Conservation (phyloP, 2,797 vertebrate species). For the Schizopygopsis malacanthus region DNA sequence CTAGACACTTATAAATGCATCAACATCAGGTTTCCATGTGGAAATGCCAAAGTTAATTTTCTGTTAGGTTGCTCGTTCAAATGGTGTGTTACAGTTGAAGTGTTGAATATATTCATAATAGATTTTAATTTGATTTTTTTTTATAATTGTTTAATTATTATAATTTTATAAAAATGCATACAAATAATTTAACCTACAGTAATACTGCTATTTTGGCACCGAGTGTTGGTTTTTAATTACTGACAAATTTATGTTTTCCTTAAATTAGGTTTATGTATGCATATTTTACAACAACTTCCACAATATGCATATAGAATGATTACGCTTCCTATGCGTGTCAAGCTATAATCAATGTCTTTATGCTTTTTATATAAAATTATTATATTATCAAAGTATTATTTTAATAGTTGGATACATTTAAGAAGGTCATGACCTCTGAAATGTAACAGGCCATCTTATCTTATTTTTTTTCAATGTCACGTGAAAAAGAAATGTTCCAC, state of each 20-base stretch:
- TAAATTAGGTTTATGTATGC: neutral
- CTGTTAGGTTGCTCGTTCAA: neutral
- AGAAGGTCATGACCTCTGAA: neutral
- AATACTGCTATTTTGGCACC: neutral
- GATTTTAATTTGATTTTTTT: neutral
- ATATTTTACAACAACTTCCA: neutral
- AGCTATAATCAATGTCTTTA: neutral
- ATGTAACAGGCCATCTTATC: neutral
- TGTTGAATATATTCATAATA: neutral
- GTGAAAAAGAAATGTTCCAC: neutral
- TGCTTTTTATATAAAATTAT: neutral
- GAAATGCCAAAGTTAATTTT: slow-evolving; percentile 9
- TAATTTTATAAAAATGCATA: neutral
- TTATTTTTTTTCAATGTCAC: neutral
- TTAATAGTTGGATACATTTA: neutral
- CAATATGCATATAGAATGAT: neutral
- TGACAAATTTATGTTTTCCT: neutral
- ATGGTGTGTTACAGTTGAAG: neutral
- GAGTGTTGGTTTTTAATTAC: neutral
- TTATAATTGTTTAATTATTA: neutral
- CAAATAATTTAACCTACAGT: neutral
- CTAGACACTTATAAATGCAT: slow-evolving; percentile 19
- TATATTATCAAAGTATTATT: neutral
- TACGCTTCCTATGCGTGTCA: neutral
- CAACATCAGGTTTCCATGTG: slow-evolving; percentile 20